Conservation (phyloP, 2,113 vertebrate species). For the Gymnarchus niloticus region DNA sequence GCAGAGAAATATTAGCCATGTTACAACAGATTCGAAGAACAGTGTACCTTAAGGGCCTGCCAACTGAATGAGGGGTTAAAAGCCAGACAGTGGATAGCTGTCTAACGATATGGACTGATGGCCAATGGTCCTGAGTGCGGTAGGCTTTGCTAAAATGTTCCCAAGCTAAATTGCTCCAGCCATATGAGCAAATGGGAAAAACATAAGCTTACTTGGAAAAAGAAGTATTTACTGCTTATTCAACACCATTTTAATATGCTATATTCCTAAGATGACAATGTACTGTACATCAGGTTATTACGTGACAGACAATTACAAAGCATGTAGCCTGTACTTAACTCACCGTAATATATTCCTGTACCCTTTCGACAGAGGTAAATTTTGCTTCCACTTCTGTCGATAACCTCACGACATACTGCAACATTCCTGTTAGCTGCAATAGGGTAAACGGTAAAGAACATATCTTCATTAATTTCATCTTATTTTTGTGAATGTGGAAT, state of each 20-base stretch:
- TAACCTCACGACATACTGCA: conserved; percentile 60
- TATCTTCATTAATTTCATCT: no score
- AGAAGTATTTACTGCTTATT: neutral
- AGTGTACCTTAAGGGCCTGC: neutral
- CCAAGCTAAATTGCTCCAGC: no score
- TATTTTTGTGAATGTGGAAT: neutral
- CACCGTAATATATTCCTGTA: conserved; percentile 63
- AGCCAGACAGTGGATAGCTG: no score
- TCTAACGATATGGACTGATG: no score
- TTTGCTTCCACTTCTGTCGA: conserved; percentile 66
- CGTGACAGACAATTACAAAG: no score
- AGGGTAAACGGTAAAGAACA: neutral
- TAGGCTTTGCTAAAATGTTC: no score
- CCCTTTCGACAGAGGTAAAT: conserved; percentile 68
- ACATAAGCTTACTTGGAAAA: no score
- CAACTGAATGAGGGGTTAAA: neutral
- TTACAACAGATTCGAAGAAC: neutral
- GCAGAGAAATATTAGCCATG: neutral
- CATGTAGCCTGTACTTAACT: conserved; percentile 14
- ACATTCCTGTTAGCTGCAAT: conserved; percentile 62
- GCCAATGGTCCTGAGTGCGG: no score
- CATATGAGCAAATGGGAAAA: no score
- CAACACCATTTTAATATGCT: neutral
- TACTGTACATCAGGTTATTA: neutral
- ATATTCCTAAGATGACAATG: neutral